These are phyloP conservation scores for Holacanthus passer DNA, from an alignment of 2,113 vertebrate species.

Conservation along the genomic window DNA sequence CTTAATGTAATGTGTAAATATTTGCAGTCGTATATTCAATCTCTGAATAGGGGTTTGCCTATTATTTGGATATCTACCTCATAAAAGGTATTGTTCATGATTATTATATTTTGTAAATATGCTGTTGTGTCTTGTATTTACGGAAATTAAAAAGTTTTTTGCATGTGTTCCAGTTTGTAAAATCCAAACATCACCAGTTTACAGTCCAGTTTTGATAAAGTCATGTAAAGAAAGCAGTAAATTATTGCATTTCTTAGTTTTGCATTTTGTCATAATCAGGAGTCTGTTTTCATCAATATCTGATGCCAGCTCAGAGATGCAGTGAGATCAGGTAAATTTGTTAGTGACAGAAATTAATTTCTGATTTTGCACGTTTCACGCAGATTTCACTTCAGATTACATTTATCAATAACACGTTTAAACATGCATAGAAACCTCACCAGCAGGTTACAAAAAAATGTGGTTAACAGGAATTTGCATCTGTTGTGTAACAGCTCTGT, in stretches of 20 bases:
- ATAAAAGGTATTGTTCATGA: background rate
- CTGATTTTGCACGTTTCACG: too few relatives aligned
- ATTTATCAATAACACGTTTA: background rate
- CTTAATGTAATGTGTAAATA: background rate
- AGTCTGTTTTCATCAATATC: too few relatives aligned
- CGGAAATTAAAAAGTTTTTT: conserved; percentile 17
- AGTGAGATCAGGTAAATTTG: too few relatives aligned
- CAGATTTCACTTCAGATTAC: too few relatives aligned
- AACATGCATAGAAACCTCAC: background rate
- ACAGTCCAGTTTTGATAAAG: background rate
- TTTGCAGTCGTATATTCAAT: background rate
- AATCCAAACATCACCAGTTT: background rate
- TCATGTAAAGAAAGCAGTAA: background rate
- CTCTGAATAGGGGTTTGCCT: background rate
- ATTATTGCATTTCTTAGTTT: background rate
- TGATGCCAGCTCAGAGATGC: too few relatives aligned
- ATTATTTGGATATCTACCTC: conserved; percentile 31
- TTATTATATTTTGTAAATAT: background rate
- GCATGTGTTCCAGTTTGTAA: background rate
- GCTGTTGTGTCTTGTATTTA: background rate
- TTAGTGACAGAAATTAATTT: too few relatives aligned
- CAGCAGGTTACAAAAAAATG: background rate
- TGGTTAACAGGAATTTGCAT: background rate
- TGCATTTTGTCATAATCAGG: too few relatives aligned
- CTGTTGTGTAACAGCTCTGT: background rate